Evolutionary conservation across 92 coral and sea anemone genomes (phyloP).

Genomic region (Chrysogorgia sp.): DNA sequence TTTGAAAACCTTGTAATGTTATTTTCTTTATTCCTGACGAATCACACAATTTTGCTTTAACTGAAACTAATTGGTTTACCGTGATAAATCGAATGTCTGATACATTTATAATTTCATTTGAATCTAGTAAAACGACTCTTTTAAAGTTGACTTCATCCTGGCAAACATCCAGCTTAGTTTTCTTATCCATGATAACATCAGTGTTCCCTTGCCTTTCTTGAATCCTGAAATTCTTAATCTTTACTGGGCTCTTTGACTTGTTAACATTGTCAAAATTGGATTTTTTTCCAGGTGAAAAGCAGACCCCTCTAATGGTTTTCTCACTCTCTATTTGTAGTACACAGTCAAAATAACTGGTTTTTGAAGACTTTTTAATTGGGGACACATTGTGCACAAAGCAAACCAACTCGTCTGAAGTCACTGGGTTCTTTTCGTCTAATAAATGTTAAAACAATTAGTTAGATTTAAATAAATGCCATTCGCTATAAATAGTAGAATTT

Average conservation of each 20-base stretch:
- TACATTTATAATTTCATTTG: neutral
- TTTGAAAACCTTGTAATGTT: neutral
- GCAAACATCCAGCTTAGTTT: neutral
- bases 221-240: neutral
- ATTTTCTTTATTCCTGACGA: neutral
- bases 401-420: neutral
- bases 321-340: conserved; percentile 34
- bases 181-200: neutral
- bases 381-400: neutral
- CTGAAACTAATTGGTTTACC: neutral
- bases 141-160: neutral
- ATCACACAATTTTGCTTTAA: neutral
- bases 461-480: too few relatives aligned
- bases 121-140: neutral
- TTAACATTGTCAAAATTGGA: conserved; percentile 23
- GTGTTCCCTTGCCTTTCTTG: neutral
- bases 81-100: neutral
- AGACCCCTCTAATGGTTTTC: conserved; percentile 30
- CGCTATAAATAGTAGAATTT: too few relatives aligned
- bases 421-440: too few relatives aligned
- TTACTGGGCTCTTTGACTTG: conserved; percentile 5
- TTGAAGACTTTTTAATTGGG: neutral
- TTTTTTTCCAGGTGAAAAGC: conserved; percentile 39
- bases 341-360: conserved; percentile 7
- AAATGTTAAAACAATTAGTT: too few relatives aligned